Conservation (phyloP, 2,888 invertebrate species). For the Acholoe squamosa region DNA sequence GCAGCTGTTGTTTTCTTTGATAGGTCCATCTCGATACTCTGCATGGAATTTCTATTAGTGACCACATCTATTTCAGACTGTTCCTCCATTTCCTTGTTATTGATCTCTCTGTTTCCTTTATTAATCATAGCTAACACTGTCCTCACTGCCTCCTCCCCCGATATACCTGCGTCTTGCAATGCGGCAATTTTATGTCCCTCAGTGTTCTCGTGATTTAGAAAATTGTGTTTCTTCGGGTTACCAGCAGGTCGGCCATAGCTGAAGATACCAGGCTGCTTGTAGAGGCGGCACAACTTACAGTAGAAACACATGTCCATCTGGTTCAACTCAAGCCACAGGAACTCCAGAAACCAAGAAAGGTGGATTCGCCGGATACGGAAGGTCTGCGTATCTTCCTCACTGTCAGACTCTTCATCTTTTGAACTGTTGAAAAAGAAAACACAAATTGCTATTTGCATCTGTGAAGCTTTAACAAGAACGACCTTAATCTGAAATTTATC, state of each 20-base stretch:
- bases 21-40: neutral
- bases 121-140: slow-evolving; percentile 34
- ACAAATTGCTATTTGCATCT: neutral
- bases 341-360: slow-evolving; percentile 56
- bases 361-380: slow-evolving; percentile 8
- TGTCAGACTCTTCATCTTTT: neutral
- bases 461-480: no score
- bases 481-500: no score
- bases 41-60: neutral
- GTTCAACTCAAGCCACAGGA: slow-evolving; percentile 63
- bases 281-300: slow-evolving; percentile 50
- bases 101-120: neutral
- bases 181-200: slow-evolving; percentile 62
- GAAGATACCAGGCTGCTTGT: slow-evolving; percentile 56
- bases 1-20: neutral
- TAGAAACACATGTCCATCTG: slow-evolving; percentile 50
- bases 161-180: slow-evolving; percentile 37
- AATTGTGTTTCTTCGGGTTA: slow-evolving; percentile 59
- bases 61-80: neutral
- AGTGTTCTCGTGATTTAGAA: slow-evolving; percentile 59
- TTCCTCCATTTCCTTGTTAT: neutral
- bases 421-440: neutral
- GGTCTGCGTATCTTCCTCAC: neutral
- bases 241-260: slow-evolving; percentile 30
- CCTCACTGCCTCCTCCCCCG: slow-evolving; percentile 49